phyloP scores from a whole-genome alignment of 2,888 invertebrate genomes.

The Trissonchulus sp. region DNA sequence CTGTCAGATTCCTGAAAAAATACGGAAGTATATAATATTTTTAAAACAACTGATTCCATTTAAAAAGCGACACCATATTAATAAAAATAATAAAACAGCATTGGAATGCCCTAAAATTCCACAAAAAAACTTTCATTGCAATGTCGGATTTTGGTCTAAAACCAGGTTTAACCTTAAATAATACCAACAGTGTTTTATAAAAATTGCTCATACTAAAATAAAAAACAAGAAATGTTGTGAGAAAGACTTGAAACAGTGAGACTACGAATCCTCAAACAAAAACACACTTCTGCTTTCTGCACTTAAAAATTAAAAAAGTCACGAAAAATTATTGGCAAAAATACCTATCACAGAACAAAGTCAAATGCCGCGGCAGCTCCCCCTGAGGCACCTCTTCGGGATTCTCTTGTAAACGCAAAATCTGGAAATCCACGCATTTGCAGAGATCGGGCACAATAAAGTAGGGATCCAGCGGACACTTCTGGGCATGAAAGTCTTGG shows the following conservation, averaged over 20 bases:
- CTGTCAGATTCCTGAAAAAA: slow-evolving; percentile 67
- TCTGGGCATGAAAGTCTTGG: slow-evolving; percentile 73
- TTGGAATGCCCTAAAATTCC: not conserved
- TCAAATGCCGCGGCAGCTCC: slow-evolving; percentile 92
- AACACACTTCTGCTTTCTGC: too few relatives aligned
- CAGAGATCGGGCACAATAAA: slow-evolving; percentile 97
- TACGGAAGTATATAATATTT: not conserved
- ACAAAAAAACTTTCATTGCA: too few relatives aligned
- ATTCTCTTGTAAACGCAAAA: slow-evolving; percentile 63
- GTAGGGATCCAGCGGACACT: slow-evolving; percentile 93
- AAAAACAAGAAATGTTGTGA: too few relatives aligned
- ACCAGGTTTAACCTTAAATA: too few relatives aligned
- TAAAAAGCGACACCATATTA: not conserved
- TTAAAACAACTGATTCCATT: not conserved
- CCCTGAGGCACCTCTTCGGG: slow-evolving; percentile 79
- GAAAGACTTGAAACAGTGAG: too few relatives aligned
- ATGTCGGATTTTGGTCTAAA: too few relatives aligned
- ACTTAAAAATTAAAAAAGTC: too few relatives aligned
- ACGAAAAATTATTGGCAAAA: too few relatives aligned
- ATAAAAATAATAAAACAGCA: not conserved
- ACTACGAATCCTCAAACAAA: too few relatives aligned
- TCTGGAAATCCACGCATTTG: slow-evolving; percentile 93
- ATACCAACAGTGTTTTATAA: too few relatives aligned
- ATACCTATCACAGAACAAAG: slow-evolving; percentile 82
- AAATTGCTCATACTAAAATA: too few relatives aligned